Conservation (phyloP, 2,888 invertebrate genomes). For the Phaonia tiefii region DNA sequence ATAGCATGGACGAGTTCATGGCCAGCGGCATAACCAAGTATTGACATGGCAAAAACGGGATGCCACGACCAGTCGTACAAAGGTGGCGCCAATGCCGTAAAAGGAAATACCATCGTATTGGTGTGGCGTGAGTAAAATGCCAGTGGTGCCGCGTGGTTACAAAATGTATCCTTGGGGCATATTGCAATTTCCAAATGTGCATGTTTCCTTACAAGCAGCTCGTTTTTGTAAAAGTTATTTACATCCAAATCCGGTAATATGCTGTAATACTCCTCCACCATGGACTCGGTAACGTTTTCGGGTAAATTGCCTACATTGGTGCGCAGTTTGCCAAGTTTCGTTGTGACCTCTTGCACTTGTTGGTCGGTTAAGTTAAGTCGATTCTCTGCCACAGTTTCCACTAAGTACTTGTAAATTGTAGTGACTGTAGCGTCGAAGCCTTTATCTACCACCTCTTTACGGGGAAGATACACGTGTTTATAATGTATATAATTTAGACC, state of each 20-base stretch:
- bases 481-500: slow-evolving; percentile 2
- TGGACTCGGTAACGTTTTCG: background rate
- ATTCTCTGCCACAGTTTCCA: background rate
- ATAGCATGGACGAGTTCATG: slow-evolving; percentile 75
- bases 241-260: background rate
- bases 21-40: slow-evolving; percentile 74
- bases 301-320: slow-evolving; percentile 13
- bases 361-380: background rate
- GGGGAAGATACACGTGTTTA: background rate
- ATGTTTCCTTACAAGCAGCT: background rate
- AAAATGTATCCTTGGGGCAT: background rate
- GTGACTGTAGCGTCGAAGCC: background rate
- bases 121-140: background rate
- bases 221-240: slow-evolving; percentile 2
- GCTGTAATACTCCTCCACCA: background rate
- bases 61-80: slow-evolving; percentile 73
- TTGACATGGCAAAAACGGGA: slow-evolving; percentile 74
- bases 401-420: background rate
- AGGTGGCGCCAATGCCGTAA: slow-evolving; percentile 73
- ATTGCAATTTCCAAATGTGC: background rate
- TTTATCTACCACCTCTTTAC: background rate
- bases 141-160: background rate
- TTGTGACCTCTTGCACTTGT: background rate
- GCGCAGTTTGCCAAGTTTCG: background rate
- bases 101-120: slow-evolving; percentile 65